phyloP scores from a whole-genome alignment of 2,888 invertebrate species.

The Brenthis hecate region DNA sequence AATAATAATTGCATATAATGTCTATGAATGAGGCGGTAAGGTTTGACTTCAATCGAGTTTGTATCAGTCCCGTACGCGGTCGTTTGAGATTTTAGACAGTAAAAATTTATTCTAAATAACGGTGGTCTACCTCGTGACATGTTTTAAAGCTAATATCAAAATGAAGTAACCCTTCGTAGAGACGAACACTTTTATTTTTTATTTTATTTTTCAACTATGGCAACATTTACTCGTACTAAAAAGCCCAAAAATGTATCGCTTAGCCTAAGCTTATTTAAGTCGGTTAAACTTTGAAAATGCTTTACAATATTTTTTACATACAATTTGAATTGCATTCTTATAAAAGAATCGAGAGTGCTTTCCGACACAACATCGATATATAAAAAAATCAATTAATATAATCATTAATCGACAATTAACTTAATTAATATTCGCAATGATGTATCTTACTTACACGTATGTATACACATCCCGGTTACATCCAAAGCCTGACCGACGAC shows the following conservation, averaged over 20 bases:
- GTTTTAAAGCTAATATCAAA: constrained; percentile 73
- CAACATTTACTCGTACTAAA: constrained; percentile 62
- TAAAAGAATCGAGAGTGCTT: constrained; percentile 59
- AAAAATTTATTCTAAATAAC: constrained; percentile 66
- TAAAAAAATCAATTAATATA: constrained; percentile 52
- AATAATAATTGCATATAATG: background rate
- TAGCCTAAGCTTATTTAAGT: constrained; percentile 66
- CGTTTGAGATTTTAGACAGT: constrained; percentile 50
- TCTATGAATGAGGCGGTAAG: background rate
- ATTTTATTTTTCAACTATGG: constrained; percentile 64
- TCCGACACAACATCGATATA: constrained; percentile 70
- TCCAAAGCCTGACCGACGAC: constrained; percentile 16
- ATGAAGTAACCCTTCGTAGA: constrained; percentile 45
- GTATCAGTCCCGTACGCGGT: constrained; percentile 61
- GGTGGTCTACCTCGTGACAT: constrained; percentile 79
- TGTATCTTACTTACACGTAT: constrained; percentile 55
- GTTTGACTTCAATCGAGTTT: constrained; percentile 42
- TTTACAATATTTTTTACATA: constrained; percentile 54
- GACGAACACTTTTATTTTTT: constrained; percentile 52
- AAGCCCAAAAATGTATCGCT: constrained; percentile 52
- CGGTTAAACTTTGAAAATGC: constrained; percentile 49
- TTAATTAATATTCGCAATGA: constrained; percentile 72
- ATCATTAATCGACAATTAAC: constrained; percentile 31
- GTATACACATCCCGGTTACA: constrained; percentile 36
- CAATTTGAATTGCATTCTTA: constrained; percentile 55